phyloP scores from a whole-genome alignment of 23 tunicate species.

The Ciona savignyi region DNA sequence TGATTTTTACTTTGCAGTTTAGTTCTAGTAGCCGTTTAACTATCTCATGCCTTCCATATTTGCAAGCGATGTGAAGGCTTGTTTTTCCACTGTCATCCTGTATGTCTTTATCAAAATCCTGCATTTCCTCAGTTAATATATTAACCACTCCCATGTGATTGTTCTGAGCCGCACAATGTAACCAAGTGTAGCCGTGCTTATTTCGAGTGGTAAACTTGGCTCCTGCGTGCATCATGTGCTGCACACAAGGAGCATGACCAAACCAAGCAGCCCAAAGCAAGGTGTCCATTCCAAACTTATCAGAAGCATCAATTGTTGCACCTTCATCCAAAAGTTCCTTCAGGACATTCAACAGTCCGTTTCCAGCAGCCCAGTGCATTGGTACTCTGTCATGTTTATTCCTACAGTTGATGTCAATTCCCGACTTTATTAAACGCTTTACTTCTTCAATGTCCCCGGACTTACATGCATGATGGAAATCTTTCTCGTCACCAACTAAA shows the following conservation, averaged over 20 bases:
- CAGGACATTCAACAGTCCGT: slow-evolving; percentile 55
- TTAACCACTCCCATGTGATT: slow-evolving; percentile 45
- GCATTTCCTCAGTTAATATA: slow-evolving; percentile 71
- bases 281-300: slow-evolving; percentile 95
- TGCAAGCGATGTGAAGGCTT: slow-evolving; percentile 73
- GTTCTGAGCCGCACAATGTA: slow-evolving; percentile 92
- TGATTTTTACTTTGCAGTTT: slow-evolving; percentile 33
- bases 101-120: slow-evolving; percentile 66
- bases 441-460: slow-evolving; percentile 47
- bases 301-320: slow-evolving; percentile 73
- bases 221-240: slow-evolving; percentile 71
- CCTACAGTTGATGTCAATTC: slow-evolving; percentile 63
- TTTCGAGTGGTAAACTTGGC: slow-evolving; percentile 45
- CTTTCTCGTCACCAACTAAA: slow-evolving; percentile 78
- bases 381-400: slow-evolving; percentile 84
- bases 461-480: slow-evolving; percentile 75
- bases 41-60: slow-evolving; percentile 35
- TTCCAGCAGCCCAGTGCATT: slow-evolving; percentile 91
- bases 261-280: slow-evolving; percentile 98
- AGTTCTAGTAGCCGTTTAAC: slow-evolving; percentile 30
- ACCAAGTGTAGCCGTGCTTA: slow-evolving; percentile 76
- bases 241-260: slow-evolving; percentile 64
- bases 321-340: slow-evolving; percentile 71
- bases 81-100: slow-evolving; percentile 68
- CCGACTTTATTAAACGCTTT: slow-evolving; percentile 34